phyloP scores from a whole-genome alignment of 2,888 invertebrate genomes.

The Spilarctia lutea region DNA sequence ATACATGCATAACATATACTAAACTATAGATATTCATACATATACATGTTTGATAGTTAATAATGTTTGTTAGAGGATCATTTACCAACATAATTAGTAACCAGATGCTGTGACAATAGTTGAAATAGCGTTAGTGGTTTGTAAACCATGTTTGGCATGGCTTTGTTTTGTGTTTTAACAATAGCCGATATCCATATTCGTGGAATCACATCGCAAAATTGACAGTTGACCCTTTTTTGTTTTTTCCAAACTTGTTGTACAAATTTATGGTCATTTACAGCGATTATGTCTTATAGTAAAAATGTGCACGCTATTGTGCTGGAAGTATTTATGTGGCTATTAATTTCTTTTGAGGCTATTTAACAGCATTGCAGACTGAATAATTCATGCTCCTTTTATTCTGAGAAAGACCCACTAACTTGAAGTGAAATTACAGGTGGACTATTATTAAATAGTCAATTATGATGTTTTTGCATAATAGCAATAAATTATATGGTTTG shows the following conservation, averaged over 20 bases:
- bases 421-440: neutral
- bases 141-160: neutral
- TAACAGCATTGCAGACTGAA: neutral
- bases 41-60: neutral
- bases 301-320: neutral
- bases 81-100: neutral
- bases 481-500: neutral
- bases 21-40: neutral
- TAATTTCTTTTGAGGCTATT: neutral
- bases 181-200: neutral
- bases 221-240: neutral
- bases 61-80: neutral
- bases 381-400: neutral
- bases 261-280: neutral
- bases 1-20: neutral
- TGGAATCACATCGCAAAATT: neutral
- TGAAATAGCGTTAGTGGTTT: neutral
- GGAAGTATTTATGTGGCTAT: neutral
- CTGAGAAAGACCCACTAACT: neutral
- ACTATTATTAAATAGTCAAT: neutral
- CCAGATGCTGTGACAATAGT: neutral
- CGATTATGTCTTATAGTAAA: neutral
- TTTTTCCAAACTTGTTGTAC: neutral
- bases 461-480: neutral
- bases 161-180: neutral